Evolutionary conservation across 2,797 vertebrate genomes (phyloP).

Genomic region (Manis javanica): DNA sequence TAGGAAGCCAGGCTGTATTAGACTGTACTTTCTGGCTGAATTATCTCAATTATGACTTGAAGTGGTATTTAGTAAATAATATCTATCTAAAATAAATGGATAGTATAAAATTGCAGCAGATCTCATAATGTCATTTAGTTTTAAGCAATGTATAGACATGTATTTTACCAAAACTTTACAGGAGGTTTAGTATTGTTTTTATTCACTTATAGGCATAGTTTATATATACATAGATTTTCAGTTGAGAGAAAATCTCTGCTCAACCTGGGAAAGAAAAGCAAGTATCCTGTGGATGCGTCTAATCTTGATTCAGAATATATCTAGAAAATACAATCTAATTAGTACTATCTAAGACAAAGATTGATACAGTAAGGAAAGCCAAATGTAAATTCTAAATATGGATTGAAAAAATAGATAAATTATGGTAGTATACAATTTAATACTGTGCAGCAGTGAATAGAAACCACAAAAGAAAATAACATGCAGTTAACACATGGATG

Average conservation of each 20-base stretch:
- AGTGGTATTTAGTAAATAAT: background rate
- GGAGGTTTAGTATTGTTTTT: background rate
- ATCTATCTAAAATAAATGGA: background rate
- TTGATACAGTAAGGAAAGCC: background rate
- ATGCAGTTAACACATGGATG: background rate
- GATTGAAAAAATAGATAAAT: background rate
- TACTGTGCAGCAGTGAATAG: background rate
- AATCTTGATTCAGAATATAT: background rate
- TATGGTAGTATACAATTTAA: background rate
- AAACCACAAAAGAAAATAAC: background rate
- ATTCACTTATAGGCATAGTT: background rate
- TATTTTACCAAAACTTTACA: background rate
- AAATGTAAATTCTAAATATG: background rate
- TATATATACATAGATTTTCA: background rate
- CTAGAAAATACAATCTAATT: background rate
- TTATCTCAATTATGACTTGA: background rate
- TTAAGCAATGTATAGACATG: background rate
- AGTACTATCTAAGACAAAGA: background rate
- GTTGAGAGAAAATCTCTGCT: background rate
- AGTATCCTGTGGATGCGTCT: background rate
- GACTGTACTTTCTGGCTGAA: background rate
- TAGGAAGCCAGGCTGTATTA: background rate
- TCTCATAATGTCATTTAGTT: background rate
- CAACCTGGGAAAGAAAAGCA: background rate
- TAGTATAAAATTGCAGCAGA: background rate